Evolutionary conservation across 2,113 vertebrate genomes (phyloP).

Genomic region (Archilochus colubris): DNA sequence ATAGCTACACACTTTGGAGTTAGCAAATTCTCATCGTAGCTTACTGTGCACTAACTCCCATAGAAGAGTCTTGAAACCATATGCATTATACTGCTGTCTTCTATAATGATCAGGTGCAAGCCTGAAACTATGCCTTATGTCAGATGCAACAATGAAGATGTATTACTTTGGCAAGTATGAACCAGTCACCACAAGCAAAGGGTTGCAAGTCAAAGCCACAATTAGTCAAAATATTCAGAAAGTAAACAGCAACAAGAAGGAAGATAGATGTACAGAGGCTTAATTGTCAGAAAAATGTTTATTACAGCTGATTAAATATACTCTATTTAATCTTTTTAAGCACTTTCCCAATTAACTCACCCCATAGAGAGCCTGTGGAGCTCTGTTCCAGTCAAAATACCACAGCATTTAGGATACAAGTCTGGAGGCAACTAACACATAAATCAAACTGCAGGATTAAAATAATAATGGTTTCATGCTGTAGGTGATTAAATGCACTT

Average conservation of each 20-base stretch:
- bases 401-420: conserved; percentile 39
- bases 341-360: conserved; percentile 57
- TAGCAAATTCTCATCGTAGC: neutral
- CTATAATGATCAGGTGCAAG: neutral
- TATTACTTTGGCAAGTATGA: neutral
- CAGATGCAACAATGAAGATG: neutral
- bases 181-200: conserved; percentile 21
- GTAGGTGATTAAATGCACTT: conserved; percentile 47
- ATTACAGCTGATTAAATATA: conserved; percentile 30
- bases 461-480: conserved; percentile 63
- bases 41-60: conserved; percentile 28
- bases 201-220: conserved; percentile 34
- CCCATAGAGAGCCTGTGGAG: conserved; percentile 39
- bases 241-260: conserved; percentile 14
- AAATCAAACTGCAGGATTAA: conserved; percentile 50
- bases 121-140: neutral
- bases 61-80: neutral
- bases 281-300: conserved; percentile 27
- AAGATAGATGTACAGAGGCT: neutral
- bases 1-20: neutral
- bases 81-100: neutral
- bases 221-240: conserved; percentile 37
- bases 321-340: neutral
- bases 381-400: conserved; percentile 55
- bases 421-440: conserved; percentile 34